Conservation (phyloP, 2,888 invertebrate species). For the Lapara coniferarum region DNA sequence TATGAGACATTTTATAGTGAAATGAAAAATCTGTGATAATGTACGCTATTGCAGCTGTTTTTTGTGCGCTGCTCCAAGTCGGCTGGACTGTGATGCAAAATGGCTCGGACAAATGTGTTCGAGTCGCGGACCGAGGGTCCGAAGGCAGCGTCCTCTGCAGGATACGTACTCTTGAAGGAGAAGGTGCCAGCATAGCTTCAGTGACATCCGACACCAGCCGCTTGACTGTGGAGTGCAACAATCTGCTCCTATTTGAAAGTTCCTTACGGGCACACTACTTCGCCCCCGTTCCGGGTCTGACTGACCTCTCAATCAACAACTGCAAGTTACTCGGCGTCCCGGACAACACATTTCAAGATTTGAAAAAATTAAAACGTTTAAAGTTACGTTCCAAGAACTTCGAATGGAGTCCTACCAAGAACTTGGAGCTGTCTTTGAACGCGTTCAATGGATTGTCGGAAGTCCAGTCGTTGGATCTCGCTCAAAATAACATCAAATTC, state of each 20-base stretch:
- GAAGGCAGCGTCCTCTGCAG: slow-evolving; percentile 86
- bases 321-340: slow-evolving; percentile 92
- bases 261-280: slow-evolving; percentile 88
- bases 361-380: slow-evolving; percentile 90
- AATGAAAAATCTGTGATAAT: slow-evolving; percentile 83
- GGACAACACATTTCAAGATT: slow-evolving; percentile 90
- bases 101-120: slow-evolving; percentile 79
- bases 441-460: slow-evolving; percentile 91
- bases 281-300: slow-evolving; percentile 88
- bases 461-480: slow-evolving; percentile 90
- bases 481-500: slow-evolving; percentile 92
- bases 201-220: slow-evolving; percentile 87
- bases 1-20: slow-evolving; percentile 81
- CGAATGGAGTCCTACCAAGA: slow-evolving; percentile 90
- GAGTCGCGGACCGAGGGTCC: slow-evolving; percentile 69
- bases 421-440: slow-evolving; percentile 88
- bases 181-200: slow-evolving; percentile 85
- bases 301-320: slow-evolving; percentile 89
- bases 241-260: slow-evolving; percentile 91
- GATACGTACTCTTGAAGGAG: slow-evolving; percentile 88
- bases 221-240: slow-evolving; percentile 90
- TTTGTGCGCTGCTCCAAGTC: slow-evolving; percentile 81
- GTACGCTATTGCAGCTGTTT: slow-evolving; percentile 71
- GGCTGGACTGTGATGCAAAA: slow-evolving; percentile 82
- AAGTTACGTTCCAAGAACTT: slow-evolving; percentile 91